Conservation (phyloP, 2,888 invertebrate species). For the Xanthia icteritia region DNA sequence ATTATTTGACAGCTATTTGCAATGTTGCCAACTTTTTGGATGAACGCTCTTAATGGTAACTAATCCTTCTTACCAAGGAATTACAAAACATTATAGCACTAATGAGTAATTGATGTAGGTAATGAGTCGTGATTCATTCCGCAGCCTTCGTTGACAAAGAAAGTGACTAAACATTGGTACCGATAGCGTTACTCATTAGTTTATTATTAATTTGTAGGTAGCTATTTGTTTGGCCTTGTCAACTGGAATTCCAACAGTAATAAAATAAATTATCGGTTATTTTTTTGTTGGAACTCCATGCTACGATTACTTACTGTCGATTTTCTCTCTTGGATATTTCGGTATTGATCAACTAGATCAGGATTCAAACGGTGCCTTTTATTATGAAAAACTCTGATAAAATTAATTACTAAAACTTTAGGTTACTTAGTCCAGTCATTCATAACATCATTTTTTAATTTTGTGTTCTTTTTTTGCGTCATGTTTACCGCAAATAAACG, state of each 20-base stretch:
- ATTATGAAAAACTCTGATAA: not conserved
- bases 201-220: constrained; percentile 29
- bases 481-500: too few relatives aligned
- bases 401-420: too few relatives aligned
- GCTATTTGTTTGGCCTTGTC: not conserved
- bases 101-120: constrained; percentile 23
- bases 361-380: too few relatives aligned
- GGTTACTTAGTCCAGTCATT: too few relatives aligned
- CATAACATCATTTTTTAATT: too few relatives aligned
- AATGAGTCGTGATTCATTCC: constrained; percentile 38
- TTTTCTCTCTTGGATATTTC: not conserved
- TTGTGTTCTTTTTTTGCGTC: too few relatives aligned
- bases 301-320: not conserved
- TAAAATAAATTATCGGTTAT: not conserved
- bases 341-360: not conserved
- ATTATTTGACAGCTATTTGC: too few relatives aligned
- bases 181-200: constrained; percentile 30
- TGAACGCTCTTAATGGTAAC: too few relatives aligned
- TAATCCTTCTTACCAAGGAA: not conserved
- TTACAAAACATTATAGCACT: not conserved
- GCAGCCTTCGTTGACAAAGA: constrained; percentile 59
- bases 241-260: not conserved
- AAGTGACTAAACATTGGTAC: constrained; percentile 37
- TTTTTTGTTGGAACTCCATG: not conserved
- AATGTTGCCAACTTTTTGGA: too few relatives aligned